These are phyloP conservation scores for Sciaenops ocellatus DNA, from an alignment of 2,797 vertebrate genomes.

Conservation along the genomic window DNA sequence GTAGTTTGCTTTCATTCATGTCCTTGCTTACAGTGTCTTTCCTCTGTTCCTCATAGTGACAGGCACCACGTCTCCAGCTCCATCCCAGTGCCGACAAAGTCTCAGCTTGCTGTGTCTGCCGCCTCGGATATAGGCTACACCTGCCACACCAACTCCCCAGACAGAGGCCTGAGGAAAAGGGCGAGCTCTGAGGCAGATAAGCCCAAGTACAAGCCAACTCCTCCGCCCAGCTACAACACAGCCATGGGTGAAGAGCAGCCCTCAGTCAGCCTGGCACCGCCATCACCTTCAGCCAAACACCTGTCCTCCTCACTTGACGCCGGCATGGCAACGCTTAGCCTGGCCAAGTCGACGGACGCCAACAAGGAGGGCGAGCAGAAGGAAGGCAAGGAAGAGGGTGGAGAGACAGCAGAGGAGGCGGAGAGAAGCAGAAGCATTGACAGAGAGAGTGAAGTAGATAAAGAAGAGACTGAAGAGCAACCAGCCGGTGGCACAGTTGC, in stretches of 20 bases:
- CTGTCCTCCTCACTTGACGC: slow-evolving; percentile 88
- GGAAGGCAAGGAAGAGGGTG: slow-evolving; percentile 27
- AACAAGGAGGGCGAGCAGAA: slow-evolving; percentile 46
- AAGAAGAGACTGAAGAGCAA: slow-evolving; percentile 52
- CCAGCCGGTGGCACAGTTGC: slow-evolving; percentile 19
- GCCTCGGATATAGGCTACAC: slow-evolving; percentile 85
- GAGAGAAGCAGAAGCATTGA: slow-evolving; percentile 27
- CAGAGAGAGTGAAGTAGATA: slow-evolving; percentile 30
- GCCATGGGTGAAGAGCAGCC: slow-evolving; percentile 68
- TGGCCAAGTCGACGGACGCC: slow-evolving; percentile 75
- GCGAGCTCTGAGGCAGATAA: slow-evolving; percentile 91
- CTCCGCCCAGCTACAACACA: slow-evolving; percentile 88
- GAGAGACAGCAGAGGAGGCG: slow-evolving; percentile 15
- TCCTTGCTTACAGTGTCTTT: slow-evolving; percentile 17
- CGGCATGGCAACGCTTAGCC: slow-evolving; percentile 75
- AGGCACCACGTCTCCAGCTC: slow-evolving; percentile 90
- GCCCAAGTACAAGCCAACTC: slow-evolving; percentile 85
- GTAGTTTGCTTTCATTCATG: slow-evolving; percentile 1
- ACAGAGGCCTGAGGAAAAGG: slow-evolving; percentile 89
- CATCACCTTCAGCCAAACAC: slow-evolving; percentile 69
- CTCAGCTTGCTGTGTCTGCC: slow-evolving; percentile 85
- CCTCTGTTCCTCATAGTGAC: slow-evolving; percentile 84
- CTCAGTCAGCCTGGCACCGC: slow-evolving; percentile 31
- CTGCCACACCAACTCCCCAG: slow-evolving; percentile 87
- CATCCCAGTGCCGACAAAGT: slow-evolving; percentile 92